phyloP scores from a whole-genome alignment of 2,113 vertebrate species.

The Paedocypris sp. region DNA sequence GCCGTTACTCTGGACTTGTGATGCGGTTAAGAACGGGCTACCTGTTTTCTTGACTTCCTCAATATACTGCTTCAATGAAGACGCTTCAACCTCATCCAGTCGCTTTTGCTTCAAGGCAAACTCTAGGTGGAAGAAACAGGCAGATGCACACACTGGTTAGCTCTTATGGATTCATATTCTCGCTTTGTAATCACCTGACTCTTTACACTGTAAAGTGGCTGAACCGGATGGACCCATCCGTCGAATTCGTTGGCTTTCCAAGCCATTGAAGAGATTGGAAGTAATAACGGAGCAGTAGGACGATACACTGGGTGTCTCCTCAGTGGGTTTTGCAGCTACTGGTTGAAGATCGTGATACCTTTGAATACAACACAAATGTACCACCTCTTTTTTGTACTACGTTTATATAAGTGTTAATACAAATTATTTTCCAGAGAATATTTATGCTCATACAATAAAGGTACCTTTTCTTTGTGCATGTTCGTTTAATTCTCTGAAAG shows the following conservation, averaged over 20 bases:
- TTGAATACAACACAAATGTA: no score
- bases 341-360: conserved; percentile 58
- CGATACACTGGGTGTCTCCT: conserved; percentile 41
- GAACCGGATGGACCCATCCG: conserved; percentile 32
- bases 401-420: no score
- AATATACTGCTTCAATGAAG: conserved; percentile 28
- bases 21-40: conserved; percentile 11
- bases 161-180: no score
- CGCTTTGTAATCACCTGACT: conserved; percentile 14
- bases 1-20: conserved; percentile 21
- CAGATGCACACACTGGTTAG: no score
- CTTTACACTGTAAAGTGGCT: conserved; percentile 32
- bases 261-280: conserved; percentile 49
- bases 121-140: conserved; percentile 35
- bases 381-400: no score
- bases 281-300: conserved; percentile 57
- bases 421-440: neutral
- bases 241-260: conserved; percentile 39
- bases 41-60: conserved; percentile 40
- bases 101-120: conserved; percentile 48
- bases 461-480: conserved; percentile 53
- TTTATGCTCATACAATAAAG: neutral
- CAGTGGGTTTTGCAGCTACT: conserved; percentile 43
- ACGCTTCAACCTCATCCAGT: conserved; percentile 12
- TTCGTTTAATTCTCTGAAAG: conserved; percentile 51